Base-by-base conservation (phyloP, 1,140 invertebrate genomes). In the Neomicropteryx cornuta region DNA sequence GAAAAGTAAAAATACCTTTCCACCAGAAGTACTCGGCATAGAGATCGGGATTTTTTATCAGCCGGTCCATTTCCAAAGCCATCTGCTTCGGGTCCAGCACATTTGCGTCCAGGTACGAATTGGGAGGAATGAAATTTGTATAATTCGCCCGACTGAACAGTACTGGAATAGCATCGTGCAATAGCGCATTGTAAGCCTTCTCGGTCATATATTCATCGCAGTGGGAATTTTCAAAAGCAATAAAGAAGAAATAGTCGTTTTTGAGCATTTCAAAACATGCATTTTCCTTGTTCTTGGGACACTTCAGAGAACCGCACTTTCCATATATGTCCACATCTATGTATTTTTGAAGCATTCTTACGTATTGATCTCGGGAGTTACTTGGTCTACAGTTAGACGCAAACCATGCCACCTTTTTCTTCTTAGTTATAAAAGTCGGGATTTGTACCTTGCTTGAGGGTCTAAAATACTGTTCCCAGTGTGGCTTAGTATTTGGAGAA, bases 261-360 rank as follows among this genome's bases (percentile, higher is more conserved):
- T 62, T 55, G 8, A 76, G 41, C 43, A 58, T 51, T 3, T 59
- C 40, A 22, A 65, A 66, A 27, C 66, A 70, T 17, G 40, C 44
- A 0, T 51, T 42, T 35, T 58, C 56, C 0, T 50, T 49, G 28
- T 53, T 30, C 20, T 48, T 48, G 0, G 49, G 44, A 41, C 66
- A 54, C 31, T 50, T 37, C 1, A 56, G 42, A 1, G 32, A 39
- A 2, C 70, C 68, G 47, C 81, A 84, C 1, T 49, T 53, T 5
- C 81, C 81, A 48, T 73, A 84, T n/a, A 81, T 66, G 49, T 84
- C 77, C 4, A 85, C 70, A 3, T 52, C 20, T n/a, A 83, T 66
- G 41, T 66, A 62, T 33, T 73, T 60, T 30, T 65, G 49, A 4
- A 83, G 53, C 41, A 73, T 57, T 17, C 51, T 46, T 0, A 72